phyloP scores from a whole-genome alignment of 2,888 invertebrate species.

The Adela reaumurella region DNA sequence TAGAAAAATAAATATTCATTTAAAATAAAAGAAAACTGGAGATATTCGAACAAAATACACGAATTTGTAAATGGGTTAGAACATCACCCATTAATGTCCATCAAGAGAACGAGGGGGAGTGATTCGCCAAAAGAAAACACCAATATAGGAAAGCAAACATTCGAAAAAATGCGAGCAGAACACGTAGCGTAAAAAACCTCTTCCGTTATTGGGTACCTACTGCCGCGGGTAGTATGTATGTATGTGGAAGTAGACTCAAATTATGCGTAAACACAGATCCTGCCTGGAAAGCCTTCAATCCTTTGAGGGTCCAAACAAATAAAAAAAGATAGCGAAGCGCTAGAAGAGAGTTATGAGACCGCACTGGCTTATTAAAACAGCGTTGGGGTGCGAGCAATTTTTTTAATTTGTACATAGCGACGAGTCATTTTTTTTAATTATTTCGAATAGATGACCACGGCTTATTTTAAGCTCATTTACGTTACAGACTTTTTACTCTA shows the following conservation, averaged over 20 bases:
- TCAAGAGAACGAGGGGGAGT: not conserved
- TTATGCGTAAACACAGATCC: constrained; percentile 1
- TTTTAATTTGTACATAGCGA: too few relatives aligned
- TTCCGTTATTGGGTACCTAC: not conserved
- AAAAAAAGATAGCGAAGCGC: not conserved
- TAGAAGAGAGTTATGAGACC: not conserved
- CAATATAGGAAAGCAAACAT: not conserved
- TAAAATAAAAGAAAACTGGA: too few relatives aligned
- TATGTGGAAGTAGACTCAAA: constrained; percentile 1
- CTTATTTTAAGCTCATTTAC: too few relatives aligned
- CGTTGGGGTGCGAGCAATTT: too few relatives aligned
- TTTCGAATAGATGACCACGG: too few relatives aligned
- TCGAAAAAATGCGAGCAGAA: not conserved
- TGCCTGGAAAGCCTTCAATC: not conserved
- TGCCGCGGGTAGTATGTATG: not conserved
- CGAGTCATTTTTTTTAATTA: too few relatives aligned
- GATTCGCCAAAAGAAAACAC: not conserved
- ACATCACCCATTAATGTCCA: not conserved
- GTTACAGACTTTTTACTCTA: too few relatives aligned
- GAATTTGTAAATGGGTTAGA: too few relatives aligned
- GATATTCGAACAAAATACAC: too few relatives aligned
- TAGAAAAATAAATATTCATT: too few relatives aligned
- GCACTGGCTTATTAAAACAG: not conserved
- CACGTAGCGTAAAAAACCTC: not conserved
- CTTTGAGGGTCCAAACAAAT: not conserved